Base-by-base conservation (phyloP, 2,113 vertebrate species). In the Merops nubicus region DNA sequence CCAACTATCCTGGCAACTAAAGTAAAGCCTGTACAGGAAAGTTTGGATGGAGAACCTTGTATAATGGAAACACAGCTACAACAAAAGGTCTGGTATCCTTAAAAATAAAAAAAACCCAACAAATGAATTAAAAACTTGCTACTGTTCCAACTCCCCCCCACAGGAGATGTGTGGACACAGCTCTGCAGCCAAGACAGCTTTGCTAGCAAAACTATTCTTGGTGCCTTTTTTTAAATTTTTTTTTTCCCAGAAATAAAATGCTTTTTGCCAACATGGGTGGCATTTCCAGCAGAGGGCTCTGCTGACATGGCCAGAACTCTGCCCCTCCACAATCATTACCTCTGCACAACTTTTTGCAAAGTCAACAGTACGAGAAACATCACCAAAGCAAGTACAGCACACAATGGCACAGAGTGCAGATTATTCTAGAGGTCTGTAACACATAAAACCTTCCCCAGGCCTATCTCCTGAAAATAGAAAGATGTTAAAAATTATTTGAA, bases 221-320 rank as follows among this genome's bases (percentile, higher is more conserved):
- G 40, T 25, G 40, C 11, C 0, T 28, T 38, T 69, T n/a, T 36
- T 82, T 65, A n/a, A n/a, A n/a, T 59, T 36, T 42, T 15, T 16
- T 29, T 28, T 36, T 19, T 12, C 33, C 11, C 16, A 31, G 19
- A 86, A 85, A 64, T 54, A 18, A 93, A 91, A 48, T 3, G 31
- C 6, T 29, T 89, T 91, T 54, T 91, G 64, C 56, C 86, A 85
- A 26, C 3, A n/a, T 0, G 2, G 84, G 26, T 82, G 74, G 81
- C 74, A 95, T 25, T 91, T 91, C 94, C 93, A 96, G 95, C 85
- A 96, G 94, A 95, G 94, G 94, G 89, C 94, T 96, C 95, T 96
- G 87, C 95, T 91, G 94, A 92, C 17, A 12, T 36, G 56, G 88
- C 73, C 89, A 88, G 2, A 89, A 18, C 79, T 82, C 68, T 11